These are phyloP conservation scores for Caenorhabditis panamensis DNA, from an alignment of 2,888 invertebrate genomes.

Conservation along the genomic window DNA sequence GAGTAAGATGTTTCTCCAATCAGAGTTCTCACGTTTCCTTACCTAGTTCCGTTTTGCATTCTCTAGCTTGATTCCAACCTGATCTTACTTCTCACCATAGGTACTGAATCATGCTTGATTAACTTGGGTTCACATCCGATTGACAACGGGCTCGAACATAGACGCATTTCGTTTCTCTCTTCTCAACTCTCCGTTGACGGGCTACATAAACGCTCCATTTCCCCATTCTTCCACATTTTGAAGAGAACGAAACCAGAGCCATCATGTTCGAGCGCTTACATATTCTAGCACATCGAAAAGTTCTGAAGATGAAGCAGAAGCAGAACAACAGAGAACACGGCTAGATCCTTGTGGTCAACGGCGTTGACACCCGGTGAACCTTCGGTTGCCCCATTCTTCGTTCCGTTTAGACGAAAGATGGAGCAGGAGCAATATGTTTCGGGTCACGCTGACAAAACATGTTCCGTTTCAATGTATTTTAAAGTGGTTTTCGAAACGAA, in stretches of 20 bases:
- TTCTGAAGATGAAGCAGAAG: constrained; percentile 14
- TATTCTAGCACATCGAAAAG: constrained; percentile 27
- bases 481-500: constrained; percentile 38
- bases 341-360: constrained; percentile 7
- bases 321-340: constrained; percentile 27
- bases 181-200: neutral
- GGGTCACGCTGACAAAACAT: constrained; percentile 23
- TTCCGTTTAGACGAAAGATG: constrained; percentile 8
- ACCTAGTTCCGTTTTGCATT: neutral
- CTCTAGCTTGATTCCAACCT: neutral
- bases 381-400: neutral
- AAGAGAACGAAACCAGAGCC: constrained; percentile 19
- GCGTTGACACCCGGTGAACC: constrained; percentile 2
- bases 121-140: neutral
- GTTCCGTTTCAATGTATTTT: constrained; percentile 58
- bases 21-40: neutral
- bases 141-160: neutral
- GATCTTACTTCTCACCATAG: neutral
- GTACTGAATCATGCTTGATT: constrained; percentile 12
- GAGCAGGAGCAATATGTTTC: constrained; percentile 30
- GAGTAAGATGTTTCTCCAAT: no score
- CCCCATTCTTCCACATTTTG: neutral
- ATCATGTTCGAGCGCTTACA: constrained; percentile 16
- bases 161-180: neutral
- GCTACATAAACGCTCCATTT: constrained; percentile 9